phyloP scores from a whole-genome alignment of 2,113 vertebrate genomes.

The Progne subis region DNA sequence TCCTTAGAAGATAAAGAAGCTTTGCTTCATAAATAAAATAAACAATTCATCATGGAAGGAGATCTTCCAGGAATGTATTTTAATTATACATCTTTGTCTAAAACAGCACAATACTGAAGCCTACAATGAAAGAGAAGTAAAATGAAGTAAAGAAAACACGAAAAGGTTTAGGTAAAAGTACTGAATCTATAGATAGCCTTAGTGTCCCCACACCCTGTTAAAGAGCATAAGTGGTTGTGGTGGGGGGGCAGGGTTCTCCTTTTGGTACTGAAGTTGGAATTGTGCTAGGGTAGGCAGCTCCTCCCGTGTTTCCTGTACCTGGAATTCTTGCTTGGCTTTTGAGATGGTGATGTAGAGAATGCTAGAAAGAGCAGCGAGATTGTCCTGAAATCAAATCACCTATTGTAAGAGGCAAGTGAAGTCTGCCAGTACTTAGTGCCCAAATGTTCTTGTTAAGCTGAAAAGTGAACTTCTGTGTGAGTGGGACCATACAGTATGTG shows the following conservation, averaged over 20 bases:
- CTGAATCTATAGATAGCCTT: neutral
- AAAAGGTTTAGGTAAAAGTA: neutral
- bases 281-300: neutral
- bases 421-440: neutral
- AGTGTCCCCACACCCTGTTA: fast-evolving
- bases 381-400: neutral
- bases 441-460: neutral
- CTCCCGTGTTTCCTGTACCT: neutral
- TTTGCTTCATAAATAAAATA: neutral
- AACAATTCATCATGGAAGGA: neutral
- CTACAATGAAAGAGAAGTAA: neutral
- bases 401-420: neutral
- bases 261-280: neutral
- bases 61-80: neutral
- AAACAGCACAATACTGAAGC: neutral
- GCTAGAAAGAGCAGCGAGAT: fast-evolving
- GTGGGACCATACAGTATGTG: neutral
- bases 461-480: neutral
- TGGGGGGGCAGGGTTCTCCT: neutral
- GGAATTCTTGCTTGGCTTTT: neutral
- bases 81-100: neutral
- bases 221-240: neutral
- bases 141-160: neutral
- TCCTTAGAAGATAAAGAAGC: neutral
- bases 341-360: neutral